Evolutionary conservation across 2,888 invertebrate genomes (phyloP).

Genomic region (Villa cingulata): DNA sequence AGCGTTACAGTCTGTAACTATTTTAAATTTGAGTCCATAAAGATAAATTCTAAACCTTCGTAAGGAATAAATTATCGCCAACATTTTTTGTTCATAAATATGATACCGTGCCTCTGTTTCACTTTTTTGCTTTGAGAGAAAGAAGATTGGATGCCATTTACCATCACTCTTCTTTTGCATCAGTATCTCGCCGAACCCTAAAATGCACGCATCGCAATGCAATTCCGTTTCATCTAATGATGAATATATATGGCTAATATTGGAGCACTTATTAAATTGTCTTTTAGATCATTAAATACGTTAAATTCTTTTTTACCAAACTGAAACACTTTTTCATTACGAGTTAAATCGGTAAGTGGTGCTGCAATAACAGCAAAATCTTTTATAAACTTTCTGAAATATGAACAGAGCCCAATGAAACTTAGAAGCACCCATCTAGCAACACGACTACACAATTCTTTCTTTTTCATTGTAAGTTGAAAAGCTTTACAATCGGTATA

Average conservation of each 20-base stretch:
- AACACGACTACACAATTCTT: too few relatives aligned
- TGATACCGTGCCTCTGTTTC: too few relatives aligned
- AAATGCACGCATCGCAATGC: too few relatives aligned
- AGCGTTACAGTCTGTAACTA: not conserved
- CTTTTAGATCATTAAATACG: not conserved
- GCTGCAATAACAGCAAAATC: conserved; percentile 4
- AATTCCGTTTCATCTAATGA: too few relatives aligned
- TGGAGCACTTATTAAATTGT: not conserved
- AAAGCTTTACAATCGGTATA: too few relatives aligned
- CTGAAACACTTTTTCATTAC: not conserved
- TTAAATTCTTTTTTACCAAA: not conserved
- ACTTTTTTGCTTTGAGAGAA: too few relatives aligned
- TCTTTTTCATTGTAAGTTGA: too few relatives aligned
- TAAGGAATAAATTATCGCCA: not conserved
- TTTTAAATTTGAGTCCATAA: not conserved
- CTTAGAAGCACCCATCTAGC: too few relatives aligned
- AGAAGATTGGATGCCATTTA: not conserved
- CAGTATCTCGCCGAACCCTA: too few relatives aligned
- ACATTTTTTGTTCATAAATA: too few relatives aligned
- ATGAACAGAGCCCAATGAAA: not conserved
- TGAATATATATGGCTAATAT: too few relatives aligned
- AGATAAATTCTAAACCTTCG: not conserved
- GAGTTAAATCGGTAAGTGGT: conserved; percentile 1
- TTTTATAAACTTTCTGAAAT: not conserved
- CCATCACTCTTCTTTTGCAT: not conserved